Evolutionary conservation across 2,113 vertebrate species (phyloP), one percentile per base, ranked within the genome.

Genomic region (Cricetomys ansorgei): DNA sequence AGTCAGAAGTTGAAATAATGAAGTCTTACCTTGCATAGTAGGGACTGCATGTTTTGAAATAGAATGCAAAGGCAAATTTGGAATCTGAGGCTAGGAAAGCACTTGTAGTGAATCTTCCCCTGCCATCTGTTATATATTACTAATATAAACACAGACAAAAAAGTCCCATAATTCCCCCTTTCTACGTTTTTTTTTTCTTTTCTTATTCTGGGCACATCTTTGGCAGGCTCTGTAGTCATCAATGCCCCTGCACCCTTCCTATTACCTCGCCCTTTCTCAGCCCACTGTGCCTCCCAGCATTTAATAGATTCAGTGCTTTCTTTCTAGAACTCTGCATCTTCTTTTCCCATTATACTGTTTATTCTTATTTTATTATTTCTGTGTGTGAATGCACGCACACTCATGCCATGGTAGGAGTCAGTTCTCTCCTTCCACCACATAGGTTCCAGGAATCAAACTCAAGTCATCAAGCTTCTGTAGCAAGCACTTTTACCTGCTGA

Each of bases 41-140:
- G 89, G 27, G 16, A 62, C 45, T 86, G 77, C 29, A 76, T 53
- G n/a, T 88, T 70, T 92, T 76, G 31, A 95, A 95, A 55, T 88
- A 94, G 65, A 76, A 29, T 64, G 43, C 85, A 75, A 84, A 96
- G 65, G 16, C 48, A 91, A 86, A 70, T 62, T 95, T 43, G 84
- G 76, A 84, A 86, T 59, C 81, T 43, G 77, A 64, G 43, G 11
- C 70, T 80, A 64, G 76, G 45, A 89, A 62, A 55, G 40, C 48
- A 40, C 88, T 40, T 73, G 1, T 48, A 59, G 34, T 87, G 67
- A 65, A 37, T 25, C 64, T 64, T 85, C 65, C 83, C 76, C 16
- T 89, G 8, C 64, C 7, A 45, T 88, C 59, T 84, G 1, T 75
- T 92, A 0, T 76, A 3, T 70, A 79, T 29, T 64, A 89, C 1